These are phyloP conservation scores for Endotricha flammealis DNA, from an alignment of 2,888 invertebrate genomes.

Conservation along the genomic window DNA sequence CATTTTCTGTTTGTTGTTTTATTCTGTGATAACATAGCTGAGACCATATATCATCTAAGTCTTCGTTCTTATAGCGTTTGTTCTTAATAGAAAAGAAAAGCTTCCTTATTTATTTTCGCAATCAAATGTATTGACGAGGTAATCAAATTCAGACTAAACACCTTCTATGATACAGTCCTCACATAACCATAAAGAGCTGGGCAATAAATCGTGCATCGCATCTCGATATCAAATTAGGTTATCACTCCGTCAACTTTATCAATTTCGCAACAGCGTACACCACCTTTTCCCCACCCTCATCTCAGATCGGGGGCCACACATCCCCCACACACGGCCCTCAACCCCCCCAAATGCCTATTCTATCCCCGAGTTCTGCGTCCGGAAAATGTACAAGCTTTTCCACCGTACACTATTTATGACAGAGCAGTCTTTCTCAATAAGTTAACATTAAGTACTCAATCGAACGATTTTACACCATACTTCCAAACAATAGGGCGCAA, in stretches of 20 bases:
- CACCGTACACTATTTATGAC: slow-evolving; percentile 38
- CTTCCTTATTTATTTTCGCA: too few species aligned
- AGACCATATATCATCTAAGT: too few species aligned
- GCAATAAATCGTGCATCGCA: slow-evolving; percentile 2
- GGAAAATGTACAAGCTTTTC: slow-evolving; percentile 43
- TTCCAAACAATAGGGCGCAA: slow-evolving; percentile 26
- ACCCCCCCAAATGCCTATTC: slow-evolving; percentile 6
- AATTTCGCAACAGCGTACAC: slow-evolving; percentile 33
- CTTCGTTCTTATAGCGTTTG: too few species aligned
- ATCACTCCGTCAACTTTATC: slow-evolving; percentile 34
- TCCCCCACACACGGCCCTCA: slow-evolving; percentile 19
- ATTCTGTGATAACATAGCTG: too few species aligned
- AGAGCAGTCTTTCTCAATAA: slow-evolving; percentile 37
- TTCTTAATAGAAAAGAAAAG: too few species aligned
- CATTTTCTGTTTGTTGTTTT: too few species aligned
- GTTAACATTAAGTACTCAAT: slow-evolving; percentile 30
- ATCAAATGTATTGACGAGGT: too few species aligned
- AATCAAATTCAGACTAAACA: too few species aligned
- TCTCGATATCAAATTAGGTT: slow-evolving; percentile 9
- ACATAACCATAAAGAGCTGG: slow-evolving; percentile 1
- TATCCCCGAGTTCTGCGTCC: slow-evolving; percentile 14
- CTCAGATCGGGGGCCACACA: slow-evolving; percentile 31
- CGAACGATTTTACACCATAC: slow-evolving; percentile 27
- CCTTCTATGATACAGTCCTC: too few species aligned
- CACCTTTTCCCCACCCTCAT: slow-evolving; percentile 27